phyloP scores from a whole-genome alignment of 2,113 vertebrate genomes.

The Mirza zaza region DNA sequence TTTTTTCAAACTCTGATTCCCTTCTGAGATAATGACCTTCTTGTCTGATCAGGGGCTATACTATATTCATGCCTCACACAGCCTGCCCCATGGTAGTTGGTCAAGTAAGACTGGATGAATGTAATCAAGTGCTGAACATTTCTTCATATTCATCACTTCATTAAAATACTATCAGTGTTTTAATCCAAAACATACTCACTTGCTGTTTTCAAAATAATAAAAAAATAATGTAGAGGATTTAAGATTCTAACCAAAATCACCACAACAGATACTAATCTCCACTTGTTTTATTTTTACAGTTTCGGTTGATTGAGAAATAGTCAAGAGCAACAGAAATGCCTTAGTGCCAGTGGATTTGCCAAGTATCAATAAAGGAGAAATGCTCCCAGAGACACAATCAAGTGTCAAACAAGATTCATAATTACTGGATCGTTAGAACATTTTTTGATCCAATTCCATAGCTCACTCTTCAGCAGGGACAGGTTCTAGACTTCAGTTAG shows the following conservation, averaged over 20 bases:
- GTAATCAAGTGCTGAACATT: not conserved
- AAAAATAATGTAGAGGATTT: not conserved
- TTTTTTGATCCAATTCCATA: not conserved
- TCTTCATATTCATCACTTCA: not conserved
- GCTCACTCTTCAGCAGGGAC: not conserved
- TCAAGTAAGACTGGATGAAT: not conserved
- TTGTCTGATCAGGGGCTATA: not conserved
- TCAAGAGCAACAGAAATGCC: not conserved
- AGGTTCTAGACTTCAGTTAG: not conserved
- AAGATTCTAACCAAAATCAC: not conserved
- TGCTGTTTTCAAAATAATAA: not conserved
- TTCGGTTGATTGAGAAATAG: constrained; percentile 1
- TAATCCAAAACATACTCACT: not conserved
- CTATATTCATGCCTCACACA: not conserved
- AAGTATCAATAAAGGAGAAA: not conserved
- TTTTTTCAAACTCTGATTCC: not conserved
- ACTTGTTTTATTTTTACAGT: not conserved
- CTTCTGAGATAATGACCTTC: not conserved
- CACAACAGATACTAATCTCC: not conserved
- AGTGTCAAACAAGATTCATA: not conserved
- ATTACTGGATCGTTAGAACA: not conserved
- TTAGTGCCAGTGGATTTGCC: not conserved
- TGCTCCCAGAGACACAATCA: not conserved
- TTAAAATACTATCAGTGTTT: not conserved
- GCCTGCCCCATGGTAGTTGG: not conserved